phyloP scores from a whole-genome alignment of 1,140 invertebrate genomes.

The Berghia stephanieae region DNA sequence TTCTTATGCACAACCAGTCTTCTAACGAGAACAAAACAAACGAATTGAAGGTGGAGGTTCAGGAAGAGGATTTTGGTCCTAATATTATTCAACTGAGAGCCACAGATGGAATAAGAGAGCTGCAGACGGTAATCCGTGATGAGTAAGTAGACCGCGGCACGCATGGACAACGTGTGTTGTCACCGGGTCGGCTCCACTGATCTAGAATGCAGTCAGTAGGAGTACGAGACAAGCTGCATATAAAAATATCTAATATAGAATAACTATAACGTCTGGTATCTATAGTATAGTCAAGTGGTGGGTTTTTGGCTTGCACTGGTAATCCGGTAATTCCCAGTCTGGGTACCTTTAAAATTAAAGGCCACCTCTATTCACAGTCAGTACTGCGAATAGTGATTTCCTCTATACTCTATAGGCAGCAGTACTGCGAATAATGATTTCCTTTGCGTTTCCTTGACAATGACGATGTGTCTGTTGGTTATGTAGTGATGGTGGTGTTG shows the following conservation, averaged over 20 bases:
- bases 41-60: conserved; percentile 20
- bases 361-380: no score
- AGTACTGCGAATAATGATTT: no score
- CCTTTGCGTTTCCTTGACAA: no score
- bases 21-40: no score
- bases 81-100: conserved; percentile 79
- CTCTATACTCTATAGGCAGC: no score
- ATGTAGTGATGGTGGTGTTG: neutral
- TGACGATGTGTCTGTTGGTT: no score
- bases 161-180: neutral
- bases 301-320: neutral
- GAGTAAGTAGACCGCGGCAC: conserved; percentile 74
- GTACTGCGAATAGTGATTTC: no score
- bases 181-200: neutral
- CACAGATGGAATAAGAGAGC: conserved; percentile 90
- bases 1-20: conserved; percentile 35
- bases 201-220: conserved; percentile 11
- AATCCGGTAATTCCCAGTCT: no score
- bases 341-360: no score
- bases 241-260: no score
- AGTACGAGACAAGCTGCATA: no score
- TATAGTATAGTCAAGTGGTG: neutral
- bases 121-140: conserved; percentile 94
- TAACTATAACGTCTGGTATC: conserved; percentile 23
- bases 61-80: conserved; percentile 74